Base-by-base conservation (phyloP, 92 coral and sea anemone genomes). In the Heliopora coerulea region DNA sequence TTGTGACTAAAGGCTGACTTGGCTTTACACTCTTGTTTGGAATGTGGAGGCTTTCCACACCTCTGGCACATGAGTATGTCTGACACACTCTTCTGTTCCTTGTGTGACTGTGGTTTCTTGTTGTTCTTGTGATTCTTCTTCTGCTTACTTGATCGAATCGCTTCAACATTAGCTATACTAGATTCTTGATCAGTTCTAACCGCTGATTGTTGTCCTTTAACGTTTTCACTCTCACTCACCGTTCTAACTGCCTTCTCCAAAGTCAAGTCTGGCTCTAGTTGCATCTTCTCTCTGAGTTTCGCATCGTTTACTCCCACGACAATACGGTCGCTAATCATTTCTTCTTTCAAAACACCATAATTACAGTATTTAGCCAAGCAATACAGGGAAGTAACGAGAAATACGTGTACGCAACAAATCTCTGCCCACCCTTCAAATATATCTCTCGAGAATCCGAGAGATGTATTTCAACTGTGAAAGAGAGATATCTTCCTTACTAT, bases 331-430 rank as follows among this genome's bases (percentile, higher is more conserved):
- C 87, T 62, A 48, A 83, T 83, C 78, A 78, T 66, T 57, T 83
- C 87, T n/a, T 83, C 87, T 40, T 49, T 66, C 46, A 78, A 65
- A 49, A 56, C 56, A 40, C 83, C 87, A 78, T 54, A 83, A 17
- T 83, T 48, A 54, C 83, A 83, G 57, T 82, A 63, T 69, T 82
- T 78, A 61, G 82, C 86, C 41, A 82, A 58, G 41, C 74, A 31
- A 67, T 82, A 76, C 68, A 82, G 28, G 37, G 58, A 50, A 44
- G 78, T 82, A 50, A 82, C 73, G 42, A 37, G n/a, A n/a, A n/a
- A n/a, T n/a, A n/a, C n/a, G n/a, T n/a, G n/a, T n/a, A n/a, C n/a
- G n/a, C n/a, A n/a, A n/a, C n/a, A n/a, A n/a, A n/a, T n/a, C n/a
- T n/a, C n/a, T n/a, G n/a, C n/a, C n/a, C n/a, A n/a, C n/a, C n/a